Evolutionary conservation across 2,113 vertebrate genomes (phyloP).

Genomic region (Scortum barcoo): DNA sequence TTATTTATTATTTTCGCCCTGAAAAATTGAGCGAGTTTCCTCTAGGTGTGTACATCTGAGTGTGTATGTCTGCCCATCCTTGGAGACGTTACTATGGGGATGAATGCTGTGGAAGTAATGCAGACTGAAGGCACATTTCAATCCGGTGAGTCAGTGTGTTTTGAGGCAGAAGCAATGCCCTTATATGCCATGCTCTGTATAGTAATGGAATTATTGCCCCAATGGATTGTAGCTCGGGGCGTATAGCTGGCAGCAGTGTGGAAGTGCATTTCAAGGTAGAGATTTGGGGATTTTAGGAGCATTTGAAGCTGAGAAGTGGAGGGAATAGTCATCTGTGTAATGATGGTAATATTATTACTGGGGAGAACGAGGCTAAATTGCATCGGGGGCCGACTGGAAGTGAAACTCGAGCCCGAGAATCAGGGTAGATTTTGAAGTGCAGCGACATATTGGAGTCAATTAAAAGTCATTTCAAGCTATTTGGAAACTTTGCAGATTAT

Average conservation of each 20-base stretch:
- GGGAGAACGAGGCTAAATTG: conserved; percentile 34
- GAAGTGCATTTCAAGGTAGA: conserved; percentile 66
- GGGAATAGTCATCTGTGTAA: conserved; percentile 66
- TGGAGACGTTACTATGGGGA: conserved; percentile 42
- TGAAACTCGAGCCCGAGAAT: conserved; percentile 37
- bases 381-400: conserved; percentile 22
- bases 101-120: conserved; percentile 48
- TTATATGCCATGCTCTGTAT: conserved; percentile 51
- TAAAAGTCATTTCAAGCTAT: conserved; percentile 55
- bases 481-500: conserved; percentile 7
- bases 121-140: conserved; percentile 53
- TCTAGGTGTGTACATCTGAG: too few relatives aligned
- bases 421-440: conserved; percentile 29
- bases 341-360: conserved; percentile 55
- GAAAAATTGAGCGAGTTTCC: conserved; percentile 14
- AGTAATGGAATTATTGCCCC: conserved; percentile 64
- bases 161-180: conserved; percentile 53
- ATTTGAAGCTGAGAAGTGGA: conserved; percentile 55
- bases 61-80: conserved; percentile 33
- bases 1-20: background rate
- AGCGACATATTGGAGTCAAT: conserved; percentile 37
- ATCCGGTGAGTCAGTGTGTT: conserved; percentile 51
- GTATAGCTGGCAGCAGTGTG: conserved; percentile 26
- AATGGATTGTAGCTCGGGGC: conserved; percentile 58
- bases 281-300: conserved; percentile 64